These are phyloP conservation scores for Phymastichus coffea DNA, from an alignment of 1,140 invertebrate genomes.

Conservation along the genomic window DNA sequence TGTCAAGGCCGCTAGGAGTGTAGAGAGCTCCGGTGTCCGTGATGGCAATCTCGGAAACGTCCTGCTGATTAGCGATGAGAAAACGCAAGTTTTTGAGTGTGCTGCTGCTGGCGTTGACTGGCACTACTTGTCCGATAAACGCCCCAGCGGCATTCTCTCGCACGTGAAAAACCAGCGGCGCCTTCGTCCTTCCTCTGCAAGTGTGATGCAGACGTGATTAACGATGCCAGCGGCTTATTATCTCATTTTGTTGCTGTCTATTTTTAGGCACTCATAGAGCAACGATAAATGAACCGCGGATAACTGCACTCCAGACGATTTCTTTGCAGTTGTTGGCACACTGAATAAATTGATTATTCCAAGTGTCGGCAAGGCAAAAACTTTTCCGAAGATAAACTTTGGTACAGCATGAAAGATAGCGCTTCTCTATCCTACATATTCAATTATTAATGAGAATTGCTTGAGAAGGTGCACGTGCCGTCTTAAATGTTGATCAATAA, in stretches of 20 bases:
- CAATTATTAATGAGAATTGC: too few relatives aligned
- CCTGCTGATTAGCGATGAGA: conserved; percentile 77
- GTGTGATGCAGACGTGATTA: not conserved
- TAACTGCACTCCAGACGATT: too few relatives aligned
- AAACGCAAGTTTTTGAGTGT: conserved; percentile 59
- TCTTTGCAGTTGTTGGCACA: too few relatives aligned
- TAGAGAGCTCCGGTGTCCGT: conserved; percentile 77
- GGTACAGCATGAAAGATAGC: too few relatives aligned
- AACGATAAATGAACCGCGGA: too few relatives aligned
- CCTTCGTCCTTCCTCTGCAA: conserved; percentile 64
- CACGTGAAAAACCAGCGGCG: conserved; percentile 72
- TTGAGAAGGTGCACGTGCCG: too few relatives aligned
- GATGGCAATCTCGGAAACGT: conserved; percentile 74
- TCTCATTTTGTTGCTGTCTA: not conserved
- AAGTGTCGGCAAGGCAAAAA: too few relatives aligned
- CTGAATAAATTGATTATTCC: too few relatives aligned
- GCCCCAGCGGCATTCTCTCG: conserved; percentile 76
- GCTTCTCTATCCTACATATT: too few relatives aligned
- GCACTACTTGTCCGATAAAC: conserved; percentile 72
- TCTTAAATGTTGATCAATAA: too few relatives aligned
- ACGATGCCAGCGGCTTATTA: not conserved
- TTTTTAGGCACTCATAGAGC: too few relatives aligned
- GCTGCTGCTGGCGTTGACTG: conserved; percentile 58
- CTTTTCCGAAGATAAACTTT: too few relatives aligned
- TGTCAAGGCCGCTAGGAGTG: conserved; percentile 72